These are phyloP conservation scores for Himalopsyche kuldschensis DNA, from an alignment of 2,888 invertebrate genomes.

Conservation along the genomic window DNA sequence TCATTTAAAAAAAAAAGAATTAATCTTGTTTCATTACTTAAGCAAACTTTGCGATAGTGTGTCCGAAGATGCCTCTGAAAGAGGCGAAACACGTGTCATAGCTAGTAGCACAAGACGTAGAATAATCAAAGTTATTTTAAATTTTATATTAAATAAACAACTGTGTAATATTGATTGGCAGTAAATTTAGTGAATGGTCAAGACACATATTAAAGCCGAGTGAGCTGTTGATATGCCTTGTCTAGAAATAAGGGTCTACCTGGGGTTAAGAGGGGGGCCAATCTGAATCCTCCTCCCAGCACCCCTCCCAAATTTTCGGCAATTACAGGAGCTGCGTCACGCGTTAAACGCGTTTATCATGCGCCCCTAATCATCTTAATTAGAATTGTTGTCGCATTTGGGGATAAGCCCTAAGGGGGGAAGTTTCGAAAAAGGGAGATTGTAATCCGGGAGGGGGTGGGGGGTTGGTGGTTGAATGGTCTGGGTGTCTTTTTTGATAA, in stretches of 20 bases:
- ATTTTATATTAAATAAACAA: no score
- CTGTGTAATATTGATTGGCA: no score
- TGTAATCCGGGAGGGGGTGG: not conserved
- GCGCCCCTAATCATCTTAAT: constrained; percentile 39
- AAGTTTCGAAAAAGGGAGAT: not conserved
- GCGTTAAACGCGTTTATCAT: constrained; percentile 39
- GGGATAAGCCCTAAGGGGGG: constrained; percentile 26
- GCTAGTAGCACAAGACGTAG: no score
- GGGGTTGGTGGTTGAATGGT: not conserved
- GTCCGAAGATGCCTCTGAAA: no score
- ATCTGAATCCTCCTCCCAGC: not conserved
- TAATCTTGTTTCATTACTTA: no score
- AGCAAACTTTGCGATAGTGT: no score
- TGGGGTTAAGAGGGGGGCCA: not conserved
- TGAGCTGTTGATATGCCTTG: not conserved
- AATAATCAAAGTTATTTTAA: no score
- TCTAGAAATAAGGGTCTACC: not conserved
- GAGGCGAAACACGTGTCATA: no score
- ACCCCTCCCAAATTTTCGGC: not conserved
- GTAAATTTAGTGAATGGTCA: not conserved
- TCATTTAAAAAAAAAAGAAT: no score
- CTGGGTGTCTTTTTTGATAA: not conserved
- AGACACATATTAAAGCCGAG: not conserved
- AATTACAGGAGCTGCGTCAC: constrained; percentile 19
- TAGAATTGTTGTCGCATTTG: constrained; percentile 40